Evolutionary conservation across 2,888 invertebrate species (phyloP).

Genomic region (Halocaridina rubra): DNA sequence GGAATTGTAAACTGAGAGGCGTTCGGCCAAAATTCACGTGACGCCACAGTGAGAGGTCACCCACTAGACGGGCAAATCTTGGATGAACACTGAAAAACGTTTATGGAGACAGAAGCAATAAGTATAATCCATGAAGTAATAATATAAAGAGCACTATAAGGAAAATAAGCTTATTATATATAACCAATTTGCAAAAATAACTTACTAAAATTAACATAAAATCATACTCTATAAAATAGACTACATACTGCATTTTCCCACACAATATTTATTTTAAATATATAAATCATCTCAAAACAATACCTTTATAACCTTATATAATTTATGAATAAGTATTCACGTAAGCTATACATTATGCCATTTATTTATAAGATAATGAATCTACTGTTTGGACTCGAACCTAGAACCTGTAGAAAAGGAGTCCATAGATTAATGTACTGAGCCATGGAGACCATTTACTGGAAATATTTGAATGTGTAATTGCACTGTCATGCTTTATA

Average conservation of each 20-base stretch:
- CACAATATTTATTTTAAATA: no score
- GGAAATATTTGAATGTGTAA: no score
- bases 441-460: no score
- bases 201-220: neutral
- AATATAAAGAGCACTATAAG: neutral
- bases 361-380: no score
- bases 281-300: no score
- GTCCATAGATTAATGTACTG: no score
- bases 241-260: neutral
- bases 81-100: conserved; percentile 48
- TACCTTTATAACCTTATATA: no score
- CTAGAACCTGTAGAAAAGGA: no score
- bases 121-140: neutral
- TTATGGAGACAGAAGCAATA: neutral
- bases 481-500: no score
- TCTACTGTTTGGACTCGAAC: no score
- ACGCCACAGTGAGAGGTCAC: conserved; percentile 39
- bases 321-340: no score
- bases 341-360: no score
- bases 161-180: neutral
- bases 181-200: neutral
- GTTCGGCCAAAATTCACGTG: conserved; percentile 44
- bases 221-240: neutral
- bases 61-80: conserved; percentile 26
- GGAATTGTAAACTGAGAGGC: conserved; percentile 47